Conservation (phyloP, 1,140 invertebrate genomes). For the Leucophenga varia region DNA sequence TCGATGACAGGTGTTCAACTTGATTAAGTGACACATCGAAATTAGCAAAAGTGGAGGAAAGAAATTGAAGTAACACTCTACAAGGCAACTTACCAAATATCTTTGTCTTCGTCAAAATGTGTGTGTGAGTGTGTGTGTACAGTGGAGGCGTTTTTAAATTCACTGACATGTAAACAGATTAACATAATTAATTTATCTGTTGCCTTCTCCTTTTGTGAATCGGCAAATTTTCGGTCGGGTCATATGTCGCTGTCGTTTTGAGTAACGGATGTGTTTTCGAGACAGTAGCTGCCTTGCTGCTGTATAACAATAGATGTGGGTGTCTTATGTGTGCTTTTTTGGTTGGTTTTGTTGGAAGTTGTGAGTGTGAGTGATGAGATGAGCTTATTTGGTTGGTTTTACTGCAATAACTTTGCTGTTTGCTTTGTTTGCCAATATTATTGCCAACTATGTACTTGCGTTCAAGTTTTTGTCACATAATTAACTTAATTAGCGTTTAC, state of each 20-base stretch:
- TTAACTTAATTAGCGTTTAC: slow-evolving; percentile 29
- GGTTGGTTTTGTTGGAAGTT: not conserved
- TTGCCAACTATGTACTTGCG: not conserved
- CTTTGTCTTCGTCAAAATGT: too few species aligned
- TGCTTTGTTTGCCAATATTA: too few species aligned
- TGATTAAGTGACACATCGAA: slow-evolving; percentile 30
- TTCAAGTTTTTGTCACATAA: slow-evolving; percentile 22
- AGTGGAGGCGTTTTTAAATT: too few species aligned
- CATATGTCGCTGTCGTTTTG: slow-evolving; percentile 10
- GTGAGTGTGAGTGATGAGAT: not conserved
- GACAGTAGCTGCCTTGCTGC: slow-evolving; percentile 9
- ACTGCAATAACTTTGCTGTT: too few species aligned
- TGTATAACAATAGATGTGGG: not conserved
- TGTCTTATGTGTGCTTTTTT: not conserved
- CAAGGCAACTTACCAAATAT: too few species aligned
- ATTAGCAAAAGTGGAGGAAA: too few species aligned
- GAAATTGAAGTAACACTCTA: too few species aligned
- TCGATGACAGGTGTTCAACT: slow-evolving; percentile 51
- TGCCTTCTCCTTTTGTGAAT: slow-evolving; percentile 11
- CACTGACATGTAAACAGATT: slow-evolving; percentile 47
- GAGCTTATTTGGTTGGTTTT: too few species aligned
- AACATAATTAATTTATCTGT: slow-evolving; percentile 52
- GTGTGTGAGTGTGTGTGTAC: too few species aligned
- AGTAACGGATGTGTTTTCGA: not conserved
- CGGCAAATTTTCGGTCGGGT: slow-evolving; percentile 12